Base-by-base conservation (phyloP, 2,888 invertebrate genomes). In the Synergus umbraculus region DNA sequence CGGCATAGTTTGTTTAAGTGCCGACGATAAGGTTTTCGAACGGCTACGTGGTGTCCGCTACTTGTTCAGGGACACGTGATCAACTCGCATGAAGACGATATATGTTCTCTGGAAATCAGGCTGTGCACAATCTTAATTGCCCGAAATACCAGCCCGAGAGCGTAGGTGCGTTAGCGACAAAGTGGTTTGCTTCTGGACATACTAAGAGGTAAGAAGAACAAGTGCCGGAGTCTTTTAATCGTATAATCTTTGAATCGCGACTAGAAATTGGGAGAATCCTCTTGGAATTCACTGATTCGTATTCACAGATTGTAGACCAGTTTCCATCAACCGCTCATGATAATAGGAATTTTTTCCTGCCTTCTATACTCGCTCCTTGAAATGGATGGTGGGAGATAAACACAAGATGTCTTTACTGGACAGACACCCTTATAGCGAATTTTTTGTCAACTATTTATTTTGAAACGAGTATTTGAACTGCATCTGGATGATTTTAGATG, bases 1-100 rank as follows among this genome's bases (percentile, higher is more conserved):
- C 81, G 86, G 87, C 83, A 87, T 84, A 83, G 88, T 82, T 87
- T 66, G 84, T 83, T 73, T 87, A 86, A 87, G 87, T 88, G 87
- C 82, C 79, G 76, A 37, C 79, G 88, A 87, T 88, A 87, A 87
- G 79, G 10, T 37, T 73, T 49, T 22, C 22, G 22, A 29, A 18
- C 18, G 12, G 67, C 44, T 66, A 43, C 13, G 9, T 60, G 22
- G 22, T 60, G 60, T 60, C n/a, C n/a, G 22, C 12, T 13, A 18
- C 46, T 44, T 67, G 7, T 18, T 46, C 29, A 13, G 43, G 12
- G 46, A 37, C 29, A 29, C 69, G 8, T 29, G 46, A 69, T 69
- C 69, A 69, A 46, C 46, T 69, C 29, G 29, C 7, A 65, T 41
- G 37, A 41, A 13, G 41, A 49, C 69, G 49, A 69, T 69, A 49